These are phyloP conservation scores for Papilio gigon DNA, from an alignment of 2,888 invertebrate species.

Conservation along the genomic window DNA sequence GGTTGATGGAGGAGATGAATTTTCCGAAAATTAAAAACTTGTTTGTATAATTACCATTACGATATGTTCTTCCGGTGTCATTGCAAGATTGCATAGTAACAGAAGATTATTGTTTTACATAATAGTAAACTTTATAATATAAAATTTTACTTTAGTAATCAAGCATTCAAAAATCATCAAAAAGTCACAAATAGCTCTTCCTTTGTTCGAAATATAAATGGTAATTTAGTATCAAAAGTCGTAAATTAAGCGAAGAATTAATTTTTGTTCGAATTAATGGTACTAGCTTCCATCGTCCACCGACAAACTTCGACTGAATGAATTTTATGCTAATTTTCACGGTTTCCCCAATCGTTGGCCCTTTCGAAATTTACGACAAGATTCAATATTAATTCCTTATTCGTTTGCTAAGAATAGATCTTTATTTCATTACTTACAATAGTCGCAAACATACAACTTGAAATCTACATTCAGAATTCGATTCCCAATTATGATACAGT, in stretches of 20 bases:
- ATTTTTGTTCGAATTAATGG: slow-evolving; percentile 29
- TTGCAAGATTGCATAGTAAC: neutral
- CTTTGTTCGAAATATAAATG: slow-evolving; percentile 18
- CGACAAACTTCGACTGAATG: slow-evolving; percentile 33
- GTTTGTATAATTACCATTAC: too few species aligned
- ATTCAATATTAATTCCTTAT: slow-evolving; percentile 21
- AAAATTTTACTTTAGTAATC: neutral
- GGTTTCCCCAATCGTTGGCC: slow-evolving; percentile 4
- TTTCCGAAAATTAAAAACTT: too few species aligned
- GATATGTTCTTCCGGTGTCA: too few species aligned
- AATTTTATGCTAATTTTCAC: slow-evolving; percentile 39
- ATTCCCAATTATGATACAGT: neutral
- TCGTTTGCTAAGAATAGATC: neutral
- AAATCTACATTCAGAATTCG: too few species aligned
- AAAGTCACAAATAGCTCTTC: neutral
- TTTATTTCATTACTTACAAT: neutral
- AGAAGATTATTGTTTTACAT: neutral
- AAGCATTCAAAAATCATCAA: neutral
- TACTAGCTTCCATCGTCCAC: slow-evolving; percentile 17
- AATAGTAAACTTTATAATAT: neutral
- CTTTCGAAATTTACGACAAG: slow-evolving; percentile 22
- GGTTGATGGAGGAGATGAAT: too few species aligned
- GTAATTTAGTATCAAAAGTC: slow-evolving; percentile 13
- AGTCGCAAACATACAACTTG: too few species aligned
- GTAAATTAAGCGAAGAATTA: slow-evolving; percentile 29